Base-by-base conservation (phyloP, 2,113 vertebrate species). In the Atherinomorus stipes region DNA sequence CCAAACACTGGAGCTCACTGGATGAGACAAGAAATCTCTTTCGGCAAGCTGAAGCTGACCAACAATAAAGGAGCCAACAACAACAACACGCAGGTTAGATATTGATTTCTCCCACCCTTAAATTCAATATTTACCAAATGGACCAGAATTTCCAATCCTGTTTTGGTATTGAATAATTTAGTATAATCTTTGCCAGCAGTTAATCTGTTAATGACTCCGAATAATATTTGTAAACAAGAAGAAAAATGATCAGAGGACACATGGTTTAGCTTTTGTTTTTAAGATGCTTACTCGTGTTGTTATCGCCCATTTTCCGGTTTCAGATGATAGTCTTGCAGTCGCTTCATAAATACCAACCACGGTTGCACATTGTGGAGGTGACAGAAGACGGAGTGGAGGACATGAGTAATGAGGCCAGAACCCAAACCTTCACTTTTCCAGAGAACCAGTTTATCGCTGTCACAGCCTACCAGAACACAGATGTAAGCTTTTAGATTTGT, bases 1-100 rank as follows among this genome's bases (percentile, higher is more conserved):
- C 98, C 98, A 18, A 99, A 99, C 88, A 98, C 97, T 0, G 98
- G 97, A 11, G 96, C 98, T 53, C 98, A 99, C 93, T 99, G 98
- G 98, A 99, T 99, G 98, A 95, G 98, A 70, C 98, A 99, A 88
- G 98, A 99, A 91, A 99, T 99, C 76, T 99, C 98, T 1, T 99
- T 99, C 52, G 96, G 98, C 66, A 99, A 99, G 53, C 90, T 99
- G 85, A 99, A 99, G 87, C 95, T 99, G 23, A 99, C 98, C 51
- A 99, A 99, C 91, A 99, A 99, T 71, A 99, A 98, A 92, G 98
- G 97, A 0, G 98, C 97, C 1, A 99, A 98, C 84, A 99, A 98
- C 90, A 99, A 99, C 88, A 99, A 95, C 66, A 96, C 97, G 0
- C 98, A 99, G 97, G 98, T 99, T 87, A 84, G 65, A 64, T 21